These are phyloP conservation scores for Xiphophorus hellerii DNA, from an alignment of 2,113 vertebrate genomes.

Conservation along the genomic window DNA sequence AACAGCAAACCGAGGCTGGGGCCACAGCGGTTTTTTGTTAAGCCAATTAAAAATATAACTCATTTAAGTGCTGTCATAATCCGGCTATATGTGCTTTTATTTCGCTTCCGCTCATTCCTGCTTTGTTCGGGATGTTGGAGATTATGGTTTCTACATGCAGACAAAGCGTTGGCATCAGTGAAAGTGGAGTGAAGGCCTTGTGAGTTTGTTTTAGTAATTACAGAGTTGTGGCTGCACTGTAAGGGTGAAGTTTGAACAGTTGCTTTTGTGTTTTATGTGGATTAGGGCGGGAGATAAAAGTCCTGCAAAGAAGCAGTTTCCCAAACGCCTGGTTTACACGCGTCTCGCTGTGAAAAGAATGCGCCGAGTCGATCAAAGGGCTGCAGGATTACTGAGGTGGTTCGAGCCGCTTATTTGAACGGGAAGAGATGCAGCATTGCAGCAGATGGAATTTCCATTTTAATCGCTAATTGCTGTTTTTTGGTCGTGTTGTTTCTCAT, in stretches of 20 bases:
- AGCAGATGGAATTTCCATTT: slow-evolving; percentile 61
- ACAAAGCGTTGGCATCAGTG: slow-evolving; percentile 54
- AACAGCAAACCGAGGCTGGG: slow-evolving; percentile 62
- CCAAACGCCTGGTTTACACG: slow-evolving; percentile 42
- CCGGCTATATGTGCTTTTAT: slow-evolving; percentile 32
- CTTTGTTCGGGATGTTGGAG: slow-evolving; percentile 52
- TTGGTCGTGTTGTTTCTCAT: slow-evolving; percentile 65
- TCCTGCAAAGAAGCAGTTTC: slow-evolving; percentile 23
- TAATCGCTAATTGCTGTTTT: slow-evolving; percentile 73
- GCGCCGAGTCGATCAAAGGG: slow-evolving; percentile 44
- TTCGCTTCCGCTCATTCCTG: slow-evolving; percentile 41
- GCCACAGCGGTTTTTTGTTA: slow-evolving; percentile 49
- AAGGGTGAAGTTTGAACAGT: slow-evolving; percentile 52
- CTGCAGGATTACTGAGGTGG: slow-evolving; percentile 34
- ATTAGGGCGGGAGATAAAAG: slow-evolving; percentile 32
- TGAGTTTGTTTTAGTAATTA: slow-evolving; percentile 62
- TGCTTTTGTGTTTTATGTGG: slow-evolving; percentile 48
- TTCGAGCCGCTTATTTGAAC: slow-evolving; percentile 44
- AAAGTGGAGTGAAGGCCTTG: slow-evolving; percentile 43
- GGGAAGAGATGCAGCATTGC: slow-evolving; percentile 44
- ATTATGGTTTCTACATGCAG: slow-evolving; percentile 50
- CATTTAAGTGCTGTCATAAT: slow-evolving; percentile 52
- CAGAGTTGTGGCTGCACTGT: slow-evolving; percentile 35
- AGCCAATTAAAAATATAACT: slow-evolving; percentile 62
- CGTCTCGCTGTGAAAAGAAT: slow-evolving; percentile 45